Evolutionary conservation across 2,113 vertebrate genomes (phyloP).

Genomic region (Elachura formosa): DNA sequence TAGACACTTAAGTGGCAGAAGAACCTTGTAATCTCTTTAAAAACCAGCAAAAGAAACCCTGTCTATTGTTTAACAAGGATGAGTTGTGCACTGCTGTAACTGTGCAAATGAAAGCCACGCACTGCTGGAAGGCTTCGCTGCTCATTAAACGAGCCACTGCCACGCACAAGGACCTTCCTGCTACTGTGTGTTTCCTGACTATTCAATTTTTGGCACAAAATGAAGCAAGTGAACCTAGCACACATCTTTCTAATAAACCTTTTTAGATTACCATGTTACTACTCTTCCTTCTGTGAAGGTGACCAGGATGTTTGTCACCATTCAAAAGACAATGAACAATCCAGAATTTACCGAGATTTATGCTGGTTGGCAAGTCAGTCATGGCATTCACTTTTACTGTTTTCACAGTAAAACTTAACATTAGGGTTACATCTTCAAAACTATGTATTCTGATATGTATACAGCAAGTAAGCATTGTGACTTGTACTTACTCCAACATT

Average conservation of each 20-base stretch:
- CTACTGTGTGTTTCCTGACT: rapidly evolving
- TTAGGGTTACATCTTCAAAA: neutral
- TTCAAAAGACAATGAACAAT: neutral
- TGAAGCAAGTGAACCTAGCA: neutral
- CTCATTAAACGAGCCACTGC: neutral
- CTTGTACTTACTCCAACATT: neutral
- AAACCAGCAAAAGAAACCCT: neutral
- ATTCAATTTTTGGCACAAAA: neutral
- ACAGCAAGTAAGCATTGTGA: neutral
- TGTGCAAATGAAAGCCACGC: neutral
- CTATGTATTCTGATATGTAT: neutral
- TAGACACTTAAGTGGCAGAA: neutral
- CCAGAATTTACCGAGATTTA: neutral
- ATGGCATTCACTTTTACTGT: neutral
- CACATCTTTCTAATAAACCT: neutral
- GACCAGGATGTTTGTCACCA: neutral
- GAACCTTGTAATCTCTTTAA: neutral
- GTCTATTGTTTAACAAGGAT: neutral
- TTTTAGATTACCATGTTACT: neutral
- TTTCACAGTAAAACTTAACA: neutral
- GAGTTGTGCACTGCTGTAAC: neutral
- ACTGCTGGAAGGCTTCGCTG: neutral
- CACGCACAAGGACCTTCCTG: neutral
- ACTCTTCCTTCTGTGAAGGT: neutral
- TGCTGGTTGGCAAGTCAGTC: rapidly evolving